Percentiles rank a stretch among this genome's conserved stretches.
Evolutionary conservation across 1,140 invertebrate genomes (phyloP).

Genomic region (Trinorchestia longiramus): DNA sequence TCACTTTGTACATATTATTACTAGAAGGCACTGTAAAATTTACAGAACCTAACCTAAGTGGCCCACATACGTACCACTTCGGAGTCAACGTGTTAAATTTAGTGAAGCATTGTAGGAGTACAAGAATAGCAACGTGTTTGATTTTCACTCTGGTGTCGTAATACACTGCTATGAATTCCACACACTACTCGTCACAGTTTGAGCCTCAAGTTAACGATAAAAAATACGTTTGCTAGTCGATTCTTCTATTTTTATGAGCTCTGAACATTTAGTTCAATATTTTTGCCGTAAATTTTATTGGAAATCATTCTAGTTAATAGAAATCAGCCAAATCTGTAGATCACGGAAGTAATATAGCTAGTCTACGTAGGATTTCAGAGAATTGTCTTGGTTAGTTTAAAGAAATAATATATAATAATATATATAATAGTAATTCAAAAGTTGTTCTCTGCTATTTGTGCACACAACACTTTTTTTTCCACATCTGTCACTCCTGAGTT

Average conservation of each 20-base stretch:
- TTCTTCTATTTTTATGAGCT: no score
- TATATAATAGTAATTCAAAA: neutral
- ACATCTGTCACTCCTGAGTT: neutral
- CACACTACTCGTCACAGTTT: neutral
- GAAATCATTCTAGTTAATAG: neutral
- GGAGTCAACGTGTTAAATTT: no score
- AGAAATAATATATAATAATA: neutral
- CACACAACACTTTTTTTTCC: no score
- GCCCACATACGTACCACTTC: no score
- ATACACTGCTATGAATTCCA: neutral
- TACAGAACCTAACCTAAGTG: no score
- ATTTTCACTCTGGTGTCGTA: neutral
- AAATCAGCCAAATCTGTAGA: neutral
- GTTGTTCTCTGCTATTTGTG: neutral
- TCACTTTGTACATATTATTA: no score
- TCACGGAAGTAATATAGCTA: neutral
- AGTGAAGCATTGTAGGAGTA: neutral
- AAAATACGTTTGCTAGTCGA: no score
- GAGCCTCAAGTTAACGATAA: no score
- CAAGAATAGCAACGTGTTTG: neutral
- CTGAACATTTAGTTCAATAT: no score
- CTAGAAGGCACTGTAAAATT: no score
- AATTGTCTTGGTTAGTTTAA: neutral
- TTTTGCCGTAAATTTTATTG: no score
- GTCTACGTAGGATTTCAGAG: neutral